Evolutionary conservation across 2,113 vertebrate species (phyloP), one percentile per base, ranked within the genome.

Genomic region (mouse (Mus musculus)): DNA sequence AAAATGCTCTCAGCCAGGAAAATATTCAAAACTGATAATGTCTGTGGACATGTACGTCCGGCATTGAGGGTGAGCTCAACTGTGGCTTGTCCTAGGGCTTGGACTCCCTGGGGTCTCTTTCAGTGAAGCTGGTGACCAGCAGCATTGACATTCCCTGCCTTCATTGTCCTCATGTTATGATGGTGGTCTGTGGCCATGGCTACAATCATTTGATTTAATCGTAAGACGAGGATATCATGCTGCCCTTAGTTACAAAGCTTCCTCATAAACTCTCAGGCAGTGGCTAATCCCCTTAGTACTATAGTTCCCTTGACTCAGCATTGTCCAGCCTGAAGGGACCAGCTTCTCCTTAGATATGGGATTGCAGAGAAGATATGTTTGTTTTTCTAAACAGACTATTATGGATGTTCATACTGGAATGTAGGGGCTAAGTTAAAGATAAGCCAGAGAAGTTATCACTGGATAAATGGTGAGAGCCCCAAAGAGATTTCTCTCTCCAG

Each of bases 361-460:
- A 46, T 69, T 80, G 4, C 75, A 92, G 92, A 87, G 69, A 91
- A 91, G 65, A 67, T 91, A n/a, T 30, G 61, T 88, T 72, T 85
- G 42, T 77, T n/a, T 85, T 89, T 81, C 42, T 95, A 14, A 9
- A 39, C 22, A 63, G 46, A 42, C 20, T 39, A 75, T 84, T 96
- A n/a, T 87, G 10, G 61, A 6, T 22, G 26, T 52, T 93, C 96
- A 96, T 89, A 73, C 36, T 84, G 13, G 77, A 91, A 82, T 65
- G 7, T 75, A 30, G 36, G 49, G 65, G 26, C 30, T 80, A 26
- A 56, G 30, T 49, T 52, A 91, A 59, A 84, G 78, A 63, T 8
- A 87, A 36, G 26, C 30, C 78, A 75, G 14, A 39, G 54, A 82
- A 93, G 94, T 81, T 82, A 52, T 86, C n/a, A 39, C 36, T 49